Percentiles rank a stretch among this genome's conserved stretches.
Evolutionary conservation across 1,140 invertebrate species (phyloP).

Genomic region (Temnothorax curvispinosus): DNA sequence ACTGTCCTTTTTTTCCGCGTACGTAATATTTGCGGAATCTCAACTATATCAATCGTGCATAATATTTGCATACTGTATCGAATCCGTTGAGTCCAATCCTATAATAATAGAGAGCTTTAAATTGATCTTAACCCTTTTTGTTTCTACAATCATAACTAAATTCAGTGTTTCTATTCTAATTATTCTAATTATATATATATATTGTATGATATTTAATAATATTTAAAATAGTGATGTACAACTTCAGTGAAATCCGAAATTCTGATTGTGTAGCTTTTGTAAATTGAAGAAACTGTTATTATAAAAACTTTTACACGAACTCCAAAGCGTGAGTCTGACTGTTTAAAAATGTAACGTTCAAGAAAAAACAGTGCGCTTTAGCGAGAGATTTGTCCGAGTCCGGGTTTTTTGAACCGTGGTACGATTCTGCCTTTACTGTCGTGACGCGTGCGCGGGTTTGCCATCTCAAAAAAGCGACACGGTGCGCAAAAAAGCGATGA

Average conservation of each 20-base stretch:
- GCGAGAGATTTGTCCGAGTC: conserved; percentile 25
- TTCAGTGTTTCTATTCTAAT: neutral
- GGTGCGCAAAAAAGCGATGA: conserved; percentile 29
- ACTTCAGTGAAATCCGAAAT: neutral
- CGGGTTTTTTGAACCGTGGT: neutral
- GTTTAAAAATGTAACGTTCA: neutral
- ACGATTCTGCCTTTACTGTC: neutral
- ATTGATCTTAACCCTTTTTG: neutral
- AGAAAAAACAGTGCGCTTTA: neutral
- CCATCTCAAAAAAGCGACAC: conserved; percentile 23
- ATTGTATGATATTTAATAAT: too few relatives aligned
- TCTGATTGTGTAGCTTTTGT: neutral
- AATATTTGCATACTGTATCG: conserved; percentile 7
- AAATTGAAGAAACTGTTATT: neutral
- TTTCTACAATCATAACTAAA: neutral
- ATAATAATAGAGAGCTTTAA: neutral
- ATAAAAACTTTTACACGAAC: neutral
- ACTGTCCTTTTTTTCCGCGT: neutral
- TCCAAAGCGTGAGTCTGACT: neutral
- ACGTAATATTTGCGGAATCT: neutral
- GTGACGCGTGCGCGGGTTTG: conserved; percentile 26
- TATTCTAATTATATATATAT: too few relatives aligned
- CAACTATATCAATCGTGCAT: neutral
- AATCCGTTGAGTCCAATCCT: neutral
- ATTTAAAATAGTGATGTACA: neutral